Evolutionary conservation across 2,888 invertebrate species (phyloP).

Genomic region (Drosophila subsilvestris): DNA sequence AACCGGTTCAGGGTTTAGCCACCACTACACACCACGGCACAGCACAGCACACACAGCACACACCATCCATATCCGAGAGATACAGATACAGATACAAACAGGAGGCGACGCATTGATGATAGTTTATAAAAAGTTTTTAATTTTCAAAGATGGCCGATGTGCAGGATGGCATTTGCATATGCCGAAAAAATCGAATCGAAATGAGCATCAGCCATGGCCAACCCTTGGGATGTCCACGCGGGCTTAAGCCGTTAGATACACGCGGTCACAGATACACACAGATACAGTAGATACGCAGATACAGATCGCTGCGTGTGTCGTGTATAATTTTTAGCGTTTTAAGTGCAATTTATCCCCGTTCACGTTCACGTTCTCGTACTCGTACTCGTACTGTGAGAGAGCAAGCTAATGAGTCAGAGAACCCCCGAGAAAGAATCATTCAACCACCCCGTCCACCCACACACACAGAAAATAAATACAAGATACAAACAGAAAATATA

Average conservation of each 20-base stretch:
- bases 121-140: constrained; percentile 64
- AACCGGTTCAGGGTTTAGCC: constrained; percentile 65
- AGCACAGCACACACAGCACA: constrained; percentile 1
- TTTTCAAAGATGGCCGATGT: constrained; percentile 72
- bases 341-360: constrained; percentile 68
- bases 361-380: neutral
- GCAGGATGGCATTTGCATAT: constrained; percentile 64
- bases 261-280: constrained; percentile 32
- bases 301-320: constrained; percentile 66
- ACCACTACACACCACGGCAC: constrained; percentile 53
- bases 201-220: constrained; percentile 58
- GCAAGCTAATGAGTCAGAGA: constrained; percentile 69
- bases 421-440: constrained; percentile 10
- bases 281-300: constrained; percentile 19
- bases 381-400: neutral
- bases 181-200: constrained; percentile 47
- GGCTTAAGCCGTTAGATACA: constrained; percentile 60
- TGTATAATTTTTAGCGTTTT: constrained; percentile 78
- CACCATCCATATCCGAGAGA: constrained; percentile 18
- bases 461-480: neutral
- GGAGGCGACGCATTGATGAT: constrained; percentile 58
- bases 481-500: constrained; percentile 4
- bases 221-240: constrained; percentile 56
- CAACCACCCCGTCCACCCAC: constrained; percentile 26
- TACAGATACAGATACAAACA: constrained; percentile 37